Conservation (phyloP, 2,888 invertebrate genomes). For the Drosophila anomalipes region DNA sequence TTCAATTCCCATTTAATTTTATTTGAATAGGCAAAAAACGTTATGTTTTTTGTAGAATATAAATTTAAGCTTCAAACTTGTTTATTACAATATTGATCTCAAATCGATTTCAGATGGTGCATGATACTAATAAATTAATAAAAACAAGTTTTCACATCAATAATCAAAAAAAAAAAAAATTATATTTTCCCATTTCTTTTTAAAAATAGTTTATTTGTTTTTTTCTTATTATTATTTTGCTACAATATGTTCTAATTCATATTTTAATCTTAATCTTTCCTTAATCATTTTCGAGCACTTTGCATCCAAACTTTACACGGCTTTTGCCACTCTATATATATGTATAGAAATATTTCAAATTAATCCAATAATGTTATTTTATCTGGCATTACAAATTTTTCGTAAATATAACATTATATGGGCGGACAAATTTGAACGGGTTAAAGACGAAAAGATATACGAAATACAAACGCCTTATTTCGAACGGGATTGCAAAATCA, state of each 20-base stretch:
- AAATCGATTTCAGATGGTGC: background rate
- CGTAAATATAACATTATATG: background rate
- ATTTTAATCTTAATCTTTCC: background rate
- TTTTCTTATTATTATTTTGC: background rate
- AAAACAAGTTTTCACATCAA: background rate
- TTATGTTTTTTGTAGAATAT: background rate
- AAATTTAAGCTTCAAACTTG: background rate
- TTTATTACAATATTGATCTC: background rate
- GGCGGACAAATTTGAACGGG: background rate
- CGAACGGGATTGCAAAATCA: background rate
- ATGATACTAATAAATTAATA: background rate
- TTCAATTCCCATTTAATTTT: background rate
- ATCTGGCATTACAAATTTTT: background rate
- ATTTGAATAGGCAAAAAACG: background rate
- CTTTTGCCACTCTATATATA: background rate
- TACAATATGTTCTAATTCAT: background rate
- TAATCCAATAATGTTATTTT: background rate
- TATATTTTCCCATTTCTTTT: background rate
- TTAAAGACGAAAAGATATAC: background rate
- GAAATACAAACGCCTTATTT: background rate
- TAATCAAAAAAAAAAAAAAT: background rate
- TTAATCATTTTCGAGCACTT: background rate
- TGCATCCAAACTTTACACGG: background rate
- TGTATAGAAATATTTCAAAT: background rate
- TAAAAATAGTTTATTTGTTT: background rate